A percentile compares a stretch with the other conserved stretches of the same genome.
These are phyloP conservation scores for Cecidostiba fungosa DNA, from an alignment of 2,888 invertebrate species.

Conservation along the genomic window DNA sequence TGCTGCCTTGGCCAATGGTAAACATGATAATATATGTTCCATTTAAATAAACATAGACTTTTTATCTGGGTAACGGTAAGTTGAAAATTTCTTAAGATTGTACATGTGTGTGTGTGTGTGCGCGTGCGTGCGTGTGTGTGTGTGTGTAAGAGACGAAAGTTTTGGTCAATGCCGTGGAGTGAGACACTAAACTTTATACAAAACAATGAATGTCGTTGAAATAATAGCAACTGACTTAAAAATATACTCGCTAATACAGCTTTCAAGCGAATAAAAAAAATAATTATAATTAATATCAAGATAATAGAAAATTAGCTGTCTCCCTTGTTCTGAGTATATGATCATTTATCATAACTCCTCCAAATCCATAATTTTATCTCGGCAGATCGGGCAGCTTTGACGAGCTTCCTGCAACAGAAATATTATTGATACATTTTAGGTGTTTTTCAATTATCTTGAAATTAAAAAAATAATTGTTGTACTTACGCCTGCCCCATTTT, in stretches of 20 bases:
- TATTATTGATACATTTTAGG: neutral
- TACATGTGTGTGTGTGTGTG: neutral
- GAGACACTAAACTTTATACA: neutral
- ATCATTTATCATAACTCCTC: constrained; percentile 55
- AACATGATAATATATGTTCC: neutral
- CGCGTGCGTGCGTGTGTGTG: too few species aligned
- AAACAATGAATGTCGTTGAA: neutral
- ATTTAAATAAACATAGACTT: neutral
- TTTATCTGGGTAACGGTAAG: constrained; percentile 15
- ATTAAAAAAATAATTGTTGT: too few species aligned
- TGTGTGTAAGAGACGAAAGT: neutral
- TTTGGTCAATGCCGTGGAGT: neutral
- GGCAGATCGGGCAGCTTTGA: constrained; percentile 67
- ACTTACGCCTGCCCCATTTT: constrained; percentile 65
- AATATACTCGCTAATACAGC: neutral
- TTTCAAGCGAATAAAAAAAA: neutral
- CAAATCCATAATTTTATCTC: constrained; percentile 61
- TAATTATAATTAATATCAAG: constrained; percentile 5
- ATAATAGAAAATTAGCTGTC: constrained; percentile 13
- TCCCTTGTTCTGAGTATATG: neutral
- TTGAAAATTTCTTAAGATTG: neutral
- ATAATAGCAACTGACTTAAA: neutral
- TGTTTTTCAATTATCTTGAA: too few species aligned
- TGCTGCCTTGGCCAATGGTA: neutral
- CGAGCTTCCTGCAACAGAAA: constrained; percentile 63